Evolutionary conservation across 2,797 vertebrate species (phyloP).

Genomic region (Adrianichthys oophorus): DNA sequence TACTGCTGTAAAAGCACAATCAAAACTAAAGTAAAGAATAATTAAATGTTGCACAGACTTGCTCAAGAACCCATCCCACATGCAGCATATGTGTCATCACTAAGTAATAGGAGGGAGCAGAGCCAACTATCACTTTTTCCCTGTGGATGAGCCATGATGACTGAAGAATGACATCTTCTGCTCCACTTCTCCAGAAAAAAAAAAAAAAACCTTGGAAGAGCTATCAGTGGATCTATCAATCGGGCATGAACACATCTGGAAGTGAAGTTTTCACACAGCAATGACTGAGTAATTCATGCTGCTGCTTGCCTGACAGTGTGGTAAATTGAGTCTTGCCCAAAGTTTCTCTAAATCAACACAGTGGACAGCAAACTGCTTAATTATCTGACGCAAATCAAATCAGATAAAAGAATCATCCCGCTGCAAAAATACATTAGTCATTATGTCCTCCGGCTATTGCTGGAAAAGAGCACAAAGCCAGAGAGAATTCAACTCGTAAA

Average conservation of each 20-base stretch:
- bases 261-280: constrained; percentile 49
- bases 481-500: constrained; percentile 36
- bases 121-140: constrained; percentile 35
- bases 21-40: constrained; percentile 31
- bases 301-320: constrained; percentile 48
- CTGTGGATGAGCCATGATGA: constrained; percentile 43
- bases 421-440: constrained; percentile 34
- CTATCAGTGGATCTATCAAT: no score
- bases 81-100: constrained; percentile 16
- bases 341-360: constrained; percentile 28
- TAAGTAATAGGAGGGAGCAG: constrained; percentile 28
- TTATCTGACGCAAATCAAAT: constrained; percentile 28
- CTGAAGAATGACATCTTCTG: constrained; percentile 22
- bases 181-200: constrained; percentile 27
- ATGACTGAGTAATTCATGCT: constrained; percentile 54
- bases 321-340: constrained; percentile 49
- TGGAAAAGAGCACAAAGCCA: constrained; percentile 27
- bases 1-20: constrained; percentile 6
- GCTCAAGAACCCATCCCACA: constrained; percentile 20
- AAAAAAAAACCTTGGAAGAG: no score
- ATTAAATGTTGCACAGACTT: constrained; percentile 42
- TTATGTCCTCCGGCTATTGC: constrained; percentile 27
- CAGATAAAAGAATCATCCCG: constrained; percentile 19
- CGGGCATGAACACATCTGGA: constrained; percentile 32
- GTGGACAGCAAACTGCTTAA: constrained; percentile 15